Conservation (phyloP, 2,797 vertebrate genomes). For the Lagorchestes hirsutus region DNA sequence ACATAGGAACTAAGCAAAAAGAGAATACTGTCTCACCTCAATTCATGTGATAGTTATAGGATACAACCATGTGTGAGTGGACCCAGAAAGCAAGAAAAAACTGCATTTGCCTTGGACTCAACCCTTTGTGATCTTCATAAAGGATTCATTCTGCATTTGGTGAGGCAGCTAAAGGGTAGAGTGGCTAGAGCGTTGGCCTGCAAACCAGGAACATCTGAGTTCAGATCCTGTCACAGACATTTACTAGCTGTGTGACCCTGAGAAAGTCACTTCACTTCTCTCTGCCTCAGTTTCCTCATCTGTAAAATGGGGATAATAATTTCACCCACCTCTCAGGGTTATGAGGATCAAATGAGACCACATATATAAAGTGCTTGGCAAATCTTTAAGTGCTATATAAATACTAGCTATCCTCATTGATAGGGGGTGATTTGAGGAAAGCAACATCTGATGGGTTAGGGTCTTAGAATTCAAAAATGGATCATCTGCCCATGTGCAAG, state of each 20-base stretch:
- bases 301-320: not conserved
- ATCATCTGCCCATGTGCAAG: slow-evolving; percentile 9
- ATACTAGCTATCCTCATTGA: not conserved
- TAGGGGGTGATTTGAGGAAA: not conserved
- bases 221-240: not conserved
- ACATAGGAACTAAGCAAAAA: not conserved
- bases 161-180: slow-evolving; percentile 37
- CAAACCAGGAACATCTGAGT: not conserved
- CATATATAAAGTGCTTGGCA: not conserved
- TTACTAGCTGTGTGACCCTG: not conserved
- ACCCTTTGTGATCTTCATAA: slow-evolving; percentile 44
- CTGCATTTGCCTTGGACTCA: slow-evolving; percentile 23
- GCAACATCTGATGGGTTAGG: not conserved
- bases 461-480: not conserved
- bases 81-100: slow-evolving; percentile 25
- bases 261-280: not conserved
- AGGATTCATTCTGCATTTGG: slow-evolving; percentile 70
- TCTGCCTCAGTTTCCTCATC: not conserved
- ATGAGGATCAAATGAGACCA: not conserved
- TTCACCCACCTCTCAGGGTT: not conserved
- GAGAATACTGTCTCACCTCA: not conserved
- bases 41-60: not conserved
- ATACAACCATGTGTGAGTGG: not conserved
- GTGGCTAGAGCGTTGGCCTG: not conserved
- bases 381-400: not conserved